Percentiles rank a stretch among this genome's conserved stretches.
phyloP scores from a whole-genome alignment of 1,140 invertebrate genomes.

The Lepidurus couesii region DNA sequence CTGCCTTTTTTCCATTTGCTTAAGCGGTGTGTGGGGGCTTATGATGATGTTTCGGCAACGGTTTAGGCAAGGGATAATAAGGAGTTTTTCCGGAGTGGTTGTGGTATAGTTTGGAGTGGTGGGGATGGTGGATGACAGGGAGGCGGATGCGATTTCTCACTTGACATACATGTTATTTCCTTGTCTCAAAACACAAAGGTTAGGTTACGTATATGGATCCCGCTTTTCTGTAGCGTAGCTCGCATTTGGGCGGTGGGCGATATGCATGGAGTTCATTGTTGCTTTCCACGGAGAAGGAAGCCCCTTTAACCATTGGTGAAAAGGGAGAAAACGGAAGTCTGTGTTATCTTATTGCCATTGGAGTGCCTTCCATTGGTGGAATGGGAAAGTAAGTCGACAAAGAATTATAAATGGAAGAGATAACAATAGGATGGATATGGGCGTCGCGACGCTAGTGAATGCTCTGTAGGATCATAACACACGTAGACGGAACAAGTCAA shows the following conservation, averaged over 20 bases:
- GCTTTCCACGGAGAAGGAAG: not conserved
- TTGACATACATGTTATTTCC: not conserved
- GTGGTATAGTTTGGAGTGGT: not conserved
- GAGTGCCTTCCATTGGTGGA: constrained; percentile 5
- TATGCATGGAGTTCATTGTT: constrained; percentile 10
- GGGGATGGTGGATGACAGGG: not conserved
- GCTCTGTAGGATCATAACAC: not conserved
- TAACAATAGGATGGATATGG: not conserved
- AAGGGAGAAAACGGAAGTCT: constrained; percentile 1
- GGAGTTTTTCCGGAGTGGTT: not conserved
- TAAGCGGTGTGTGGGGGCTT: constrained; percentile 17
- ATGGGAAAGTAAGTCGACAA: constrained; percentile 6
- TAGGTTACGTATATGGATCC: not conserved
- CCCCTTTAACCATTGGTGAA: constrained; percentile 17
- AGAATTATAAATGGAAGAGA: not conserved
- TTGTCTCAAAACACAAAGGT: not conserved
- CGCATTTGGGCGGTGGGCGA: not conserved
- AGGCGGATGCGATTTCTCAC: constrained; percentile 9
- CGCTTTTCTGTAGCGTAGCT: not conserved
- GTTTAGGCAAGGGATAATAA: not conserved
- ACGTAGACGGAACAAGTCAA: constrained; percentile 13
- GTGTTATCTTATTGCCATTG: not conserved
- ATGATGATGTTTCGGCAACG: not conserved
- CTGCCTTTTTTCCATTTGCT: constrained; percentile 1
- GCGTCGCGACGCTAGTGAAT: not conserved